Conservation (phyloP, 1,140 invertebrate species). For the Rhagoletis pomonella region DNA sequence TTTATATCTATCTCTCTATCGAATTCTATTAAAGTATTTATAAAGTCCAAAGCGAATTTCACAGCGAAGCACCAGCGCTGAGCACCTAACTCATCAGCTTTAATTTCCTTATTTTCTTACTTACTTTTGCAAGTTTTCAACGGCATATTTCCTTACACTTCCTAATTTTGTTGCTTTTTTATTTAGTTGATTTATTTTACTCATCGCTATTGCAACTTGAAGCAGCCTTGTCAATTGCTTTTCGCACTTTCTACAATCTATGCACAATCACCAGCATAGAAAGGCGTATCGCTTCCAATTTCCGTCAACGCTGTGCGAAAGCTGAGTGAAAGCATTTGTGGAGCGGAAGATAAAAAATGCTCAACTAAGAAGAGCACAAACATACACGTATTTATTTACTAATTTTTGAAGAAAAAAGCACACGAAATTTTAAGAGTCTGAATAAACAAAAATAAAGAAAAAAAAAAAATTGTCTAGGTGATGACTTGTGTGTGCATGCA, state of each 20-base stretch:
- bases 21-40: too few species aligned
- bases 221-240: constrained; percentile 24
- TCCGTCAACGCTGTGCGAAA: not conserved
- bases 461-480: not conserved
- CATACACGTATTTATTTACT: too few species aligned
- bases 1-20: too few species aligned
- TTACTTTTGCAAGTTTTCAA: constrained; percentile 25
- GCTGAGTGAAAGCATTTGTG: not conserved
- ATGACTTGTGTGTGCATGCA: not conserved
- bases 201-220: not conserved
- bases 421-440: not conserved
- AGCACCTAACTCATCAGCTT: not conserved
- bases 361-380: not conserved
- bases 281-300: constrained; percentile 35
- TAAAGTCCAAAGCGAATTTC: not conserved
- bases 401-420: too few species aligned
- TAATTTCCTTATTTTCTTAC: not conserved
- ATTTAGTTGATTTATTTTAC: not conserved
- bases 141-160: not conserved
- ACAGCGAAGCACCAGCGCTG: not conserved
- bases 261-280: constrained; percentile 11
- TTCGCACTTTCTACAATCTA: constrained; percentile 43
- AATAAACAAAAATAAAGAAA: not conserved
- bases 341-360: not conserved
- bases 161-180: not conserved